Percentiles rank a stretch among this genome's conserved stretches.
phyloP scores from a whole-genome alignment of 2,797 vertebrate genomes.

The Coregonus sp. region DNA sequence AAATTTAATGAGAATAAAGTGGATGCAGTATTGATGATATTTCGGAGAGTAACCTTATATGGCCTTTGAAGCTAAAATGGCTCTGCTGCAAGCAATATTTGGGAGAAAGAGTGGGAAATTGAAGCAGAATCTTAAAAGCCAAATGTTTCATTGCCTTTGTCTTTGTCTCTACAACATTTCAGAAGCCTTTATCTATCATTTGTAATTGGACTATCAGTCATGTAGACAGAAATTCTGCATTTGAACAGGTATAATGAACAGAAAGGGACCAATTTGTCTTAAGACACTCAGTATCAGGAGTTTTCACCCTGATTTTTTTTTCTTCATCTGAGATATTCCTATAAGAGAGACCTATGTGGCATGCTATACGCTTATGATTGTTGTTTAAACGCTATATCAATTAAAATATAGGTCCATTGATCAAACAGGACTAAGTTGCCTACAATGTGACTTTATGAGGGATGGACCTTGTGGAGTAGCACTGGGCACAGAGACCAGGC shows the following conservation, averaged over 20 bases:
- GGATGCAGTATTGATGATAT: conserved; percentile 28
- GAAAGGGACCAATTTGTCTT: background rate
- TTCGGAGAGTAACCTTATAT: conserved; percentile 31
- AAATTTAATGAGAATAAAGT: conserved; percentile 35
- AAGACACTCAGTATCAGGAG: background rate
- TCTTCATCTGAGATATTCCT: background rate
- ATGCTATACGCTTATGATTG: background rate
- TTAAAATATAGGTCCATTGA: background rate
- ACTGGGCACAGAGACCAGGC: background rate
- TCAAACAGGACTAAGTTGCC: background rate
- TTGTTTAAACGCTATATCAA: background rate
- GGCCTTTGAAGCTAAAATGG: conserved; percentile 10
- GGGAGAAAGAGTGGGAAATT: background rate
- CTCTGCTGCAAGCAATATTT: background rate
- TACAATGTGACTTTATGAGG: background rate
- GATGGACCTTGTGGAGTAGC: background rate
- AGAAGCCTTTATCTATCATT: background rate
- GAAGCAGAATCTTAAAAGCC: background rate
- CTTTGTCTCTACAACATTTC: background rate
- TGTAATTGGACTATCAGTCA: background rate
- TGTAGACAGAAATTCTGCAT: background rate
- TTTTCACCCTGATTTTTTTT: background rate
- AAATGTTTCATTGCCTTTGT: background rate
- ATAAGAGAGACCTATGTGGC: background rate
- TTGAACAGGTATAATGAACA: background rate